Percentiles rank a stretch among this genome's conserved stretches.
phyloP scores from a whole-genome alignment of 1,140 invertebrate species.

The Aradophagus sp. region DNA sequence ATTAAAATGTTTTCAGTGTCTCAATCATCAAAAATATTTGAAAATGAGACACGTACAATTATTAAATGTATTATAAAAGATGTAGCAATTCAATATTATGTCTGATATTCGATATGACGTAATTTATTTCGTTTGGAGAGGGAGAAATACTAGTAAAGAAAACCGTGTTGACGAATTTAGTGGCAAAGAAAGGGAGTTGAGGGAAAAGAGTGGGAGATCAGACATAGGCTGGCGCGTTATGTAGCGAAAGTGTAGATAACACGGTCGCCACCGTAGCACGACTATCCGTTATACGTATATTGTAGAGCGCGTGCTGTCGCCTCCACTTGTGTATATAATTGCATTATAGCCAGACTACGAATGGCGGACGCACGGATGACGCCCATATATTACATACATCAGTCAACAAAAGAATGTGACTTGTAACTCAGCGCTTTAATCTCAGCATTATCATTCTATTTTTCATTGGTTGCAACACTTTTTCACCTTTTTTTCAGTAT shows the following conservation, averaged over 20 bases:
- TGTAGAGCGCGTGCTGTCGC: conserved; percentile 62
- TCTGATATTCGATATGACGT: no score
- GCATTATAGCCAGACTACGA: conserved; percentile 59
- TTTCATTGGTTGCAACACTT: no score
- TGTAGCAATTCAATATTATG: no score
- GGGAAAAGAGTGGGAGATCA: conserved; percentile 56
- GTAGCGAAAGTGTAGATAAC: conserved; percentile 64
- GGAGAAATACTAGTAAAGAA: no score
- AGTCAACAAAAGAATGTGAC: conserved; percentile 26
- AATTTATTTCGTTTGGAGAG: no score
- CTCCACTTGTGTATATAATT: conserved; percentile 62
- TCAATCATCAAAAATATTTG: no score
- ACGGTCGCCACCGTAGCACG: conserved; percentile 48
- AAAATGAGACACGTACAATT: no score
- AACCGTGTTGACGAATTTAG: conserved; percentile 4
- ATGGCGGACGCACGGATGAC: conserved; percentile 61
- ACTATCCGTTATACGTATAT: conserved; percentile 60
- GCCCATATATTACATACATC: conserved; percentile 60
- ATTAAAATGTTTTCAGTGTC: no score
- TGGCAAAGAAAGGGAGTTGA: conserved; percentile 30
- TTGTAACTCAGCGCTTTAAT: neutral
- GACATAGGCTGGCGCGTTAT: conserved; percentile 59
- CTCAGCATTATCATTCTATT: conserved; percentile 4
- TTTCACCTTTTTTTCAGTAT: no score
- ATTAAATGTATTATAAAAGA: no score